Evolutionary conservation across 2,113 vertebrate genomes (phyloP), one percentile per base, ranked within the genome.

Genomic region (Sceloporus tristichus): DNA sequence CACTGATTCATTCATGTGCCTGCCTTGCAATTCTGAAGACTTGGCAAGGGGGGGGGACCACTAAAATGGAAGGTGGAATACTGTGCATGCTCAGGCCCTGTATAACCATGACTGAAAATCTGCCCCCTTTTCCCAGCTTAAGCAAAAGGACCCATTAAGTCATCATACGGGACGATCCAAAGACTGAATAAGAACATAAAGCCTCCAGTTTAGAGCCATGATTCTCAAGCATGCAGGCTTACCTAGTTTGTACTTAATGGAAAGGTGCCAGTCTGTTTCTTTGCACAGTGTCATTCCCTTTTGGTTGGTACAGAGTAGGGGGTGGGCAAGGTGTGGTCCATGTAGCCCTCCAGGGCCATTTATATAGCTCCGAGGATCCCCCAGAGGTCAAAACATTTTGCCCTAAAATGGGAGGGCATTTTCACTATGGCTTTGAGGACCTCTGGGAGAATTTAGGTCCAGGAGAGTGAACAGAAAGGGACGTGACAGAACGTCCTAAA

Each of bases 1-100:
- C 73, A 38, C 19, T n/a, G n/a, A 4, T 56, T 54, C 87, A 78
- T 88, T 83, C 73, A 56, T 54, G n/a, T 9, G 40, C 66, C 38
- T 25, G 48, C 74, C 74, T 80, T 29, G 59, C 87, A 48, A 70
- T 88, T 84, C 87, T 34, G n/a, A 66, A 83, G 62, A 76, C 38
- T 65, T 76, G 79, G 40, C 71, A 75, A 54, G 48, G 18, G 34
- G 9, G 65, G 40, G 62, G 13, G 62, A 25, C 53, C 38, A 77
- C 73, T 66, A 66, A 75, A 86, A 78, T 53, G 25, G 68, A 56
- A 18, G 29, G 27, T 4, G 42, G 54, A 48, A 48, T 48, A 48
- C 48, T 48, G 48, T 48, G 48, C 48, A n/a, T 27, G 19, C 75
- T 68, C 19, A 19, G 40, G 1, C 29, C 18, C 18, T 13, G 62